Percentiles rank a stretch among this genome's conserved stretches.
phyloP scores from a whole-genome alignment of 2,113 vertebrate genomes.

The Bagarius yarrelli region DNA sequence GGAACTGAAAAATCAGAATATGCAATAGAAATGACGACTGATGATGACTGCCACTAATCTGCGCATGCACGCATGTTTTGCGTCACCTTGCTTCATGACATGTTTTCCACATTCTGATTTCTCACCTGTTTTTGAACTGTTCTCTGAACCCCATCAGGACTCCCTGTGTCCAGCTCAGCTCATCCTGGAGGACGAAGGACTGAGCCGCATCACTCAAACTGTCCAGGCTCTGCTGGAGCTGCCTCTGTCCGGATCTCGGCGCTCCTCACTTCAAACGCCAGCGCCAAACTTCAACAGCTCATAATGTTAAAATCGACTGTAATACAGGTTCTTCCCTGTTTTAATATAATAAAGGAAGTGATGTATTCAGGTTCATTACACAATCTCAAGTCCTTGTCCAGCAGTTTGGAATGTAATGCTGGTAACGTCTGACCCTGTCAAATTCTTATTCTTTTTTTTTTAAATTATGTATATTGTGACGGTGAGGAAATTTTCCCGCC shows the following conservation, averaged over 20 bases:
- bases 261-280: constrained; percentile 39
- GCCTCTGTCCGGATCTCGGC: constrained; percentile 26
- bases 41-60: not conserved
- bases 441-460: not conserved
- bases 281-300: constrained; percentile 37
- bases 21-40: not conserved
- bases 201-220: constrained; percentile 69
- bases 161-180: constrained; percentile 75
- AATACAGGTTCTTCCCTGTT: not conserved
- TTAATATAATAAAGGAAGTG: not conserved
- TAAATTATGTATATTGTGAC: too few relatives aligned
- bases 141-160: constrained; percentile 64
- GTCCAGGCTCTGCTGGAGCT: constrained; percentile 70
- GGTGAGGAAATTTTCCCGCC: too few relatives aligned
- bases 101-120: not conserved
- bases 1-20: constrained; percentile 3
- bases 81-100: not conserved
- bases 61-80: not conserved
- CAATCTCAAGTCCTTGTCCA: constrained; percentile 27
- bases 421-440: not conserved
- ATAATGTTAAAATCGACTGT: constrained; percentile 8
- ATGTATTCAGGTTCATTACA: not conserved
- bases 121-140: constrained; percentile 13
- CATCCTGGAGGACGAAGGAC: constrained; percentile 78
- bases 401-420: constrained; percentile 8